Evolutionary conservation across 2,113 vertebrate genomes (phyloP), one percentile per base, ranked within the genome.

Genomic region (Pachypanchax playfairii): DNA sequence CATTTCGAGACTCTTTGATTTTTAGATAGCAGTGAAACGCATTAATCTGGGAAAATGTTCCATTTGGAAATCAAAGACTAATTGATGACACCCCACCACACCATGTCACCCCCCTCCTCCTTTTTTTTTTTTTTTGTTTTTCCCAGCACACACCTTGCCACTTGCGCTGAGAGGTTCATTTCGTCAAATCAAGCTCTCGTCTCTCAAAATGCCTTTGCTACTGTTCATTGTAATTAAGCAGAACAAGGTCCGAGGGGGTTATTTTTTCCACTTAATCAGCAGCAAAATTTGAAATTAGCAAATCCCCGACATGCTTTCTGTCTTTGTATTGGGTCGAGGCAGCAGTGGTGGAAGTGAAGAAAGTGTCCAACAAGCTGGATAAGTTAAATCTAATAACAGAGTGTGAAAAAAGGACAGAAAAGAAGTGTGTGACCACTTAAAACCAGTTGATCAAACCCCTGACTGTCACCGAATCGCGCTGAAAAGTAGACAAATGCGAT

Each of bases 191-290:
- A 80, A 79, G 74, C 85, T 62, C 82, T 88, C 78, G 84, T 89
- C 81, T 90, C 89, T 91, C 84, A 87, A 89, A 85, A 87, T 86
- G 85, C 79, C 73, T 82, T 81, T 64, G 70, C 76, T 68, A 67
- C 87, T 83, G 83, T 88, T 85, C 88, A 90, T 90, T 87, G 89
- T 92, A 92, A 92, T 92, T 90, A 92, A 92, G 84, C 86, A 86
- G 89, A 91, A 90, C 84, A 87, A 85, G 73, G 83, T 91, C 87
- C 75, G 66, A 86, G 71, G 67, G 86, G 87, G 71, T 77, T 89
- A 56, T 73, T 84, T 86, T 85, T 88, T 75, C 75, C 70, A 75
- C 86, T 89, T 85, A 87, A 89, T 92, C 88, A 89, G 88, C 72
- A 85, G 85, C 71, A 74, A 91, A 88, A 89, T 90, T 89, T 83